These are phyloP conservation scores for Morus bassanus DNA, from an alignment of 2,797 vertebrate species.

Conservation along the genomic window DNA sequence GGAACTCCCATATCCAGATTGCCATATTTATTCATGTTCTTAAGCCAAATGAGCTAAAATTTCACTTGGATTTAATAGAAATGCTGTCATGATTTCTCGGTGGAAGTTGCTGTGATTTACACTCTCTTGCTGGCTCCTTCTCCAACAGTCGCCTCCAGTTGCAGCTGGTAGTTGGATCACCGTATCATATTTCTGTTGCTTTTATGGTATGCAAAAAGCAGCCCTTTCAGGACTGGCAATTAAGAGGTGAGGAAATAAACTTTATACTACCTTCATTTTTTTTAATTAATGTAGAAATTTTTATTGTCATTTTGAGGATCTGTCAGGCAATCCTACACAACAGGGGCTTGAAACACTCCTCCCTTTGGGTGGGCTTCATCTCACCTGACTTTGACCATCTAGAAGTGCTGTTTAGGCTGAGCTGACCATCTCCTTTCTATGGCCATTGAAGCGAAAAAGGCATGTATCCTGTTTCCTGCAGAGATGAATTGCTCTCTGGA, in stretches of 20 bases:
- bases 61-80: neutral
- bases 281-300: neutral
- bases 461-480: neutral
- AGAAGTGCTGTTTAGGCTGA: neutral
- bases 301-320: neutral
- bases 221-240: neutral
- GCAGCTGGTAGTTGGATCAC: neutral
- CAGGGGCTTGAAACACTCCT: neutral
- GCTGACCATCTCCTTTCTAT: neutral
- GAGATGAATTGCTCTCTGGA: neutral
- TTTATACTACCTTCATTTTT: neutral
- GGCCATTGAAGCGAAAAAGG: neutral
- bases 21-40: neutral
- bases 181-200: neutral
- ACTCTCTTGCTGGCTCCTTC: neutral
- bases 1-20: neutral
- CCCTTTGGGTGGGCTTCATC: neutral
- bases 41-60: neutral
- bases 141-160: neutral
- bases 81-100: neutral
- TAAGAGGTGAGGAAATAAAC: neutral
- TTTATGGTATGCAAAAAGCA: neutral
- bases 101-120: neutral
- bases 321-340: fast-evolving
- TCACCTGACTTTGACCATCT: neutral